A percentile compares a stretch with the other conserved stretches of the same genome.
Evolutionary conservation across 1,140 invertebrate species (phyloP).

Genomic region (Telenomus remus): DNA sequence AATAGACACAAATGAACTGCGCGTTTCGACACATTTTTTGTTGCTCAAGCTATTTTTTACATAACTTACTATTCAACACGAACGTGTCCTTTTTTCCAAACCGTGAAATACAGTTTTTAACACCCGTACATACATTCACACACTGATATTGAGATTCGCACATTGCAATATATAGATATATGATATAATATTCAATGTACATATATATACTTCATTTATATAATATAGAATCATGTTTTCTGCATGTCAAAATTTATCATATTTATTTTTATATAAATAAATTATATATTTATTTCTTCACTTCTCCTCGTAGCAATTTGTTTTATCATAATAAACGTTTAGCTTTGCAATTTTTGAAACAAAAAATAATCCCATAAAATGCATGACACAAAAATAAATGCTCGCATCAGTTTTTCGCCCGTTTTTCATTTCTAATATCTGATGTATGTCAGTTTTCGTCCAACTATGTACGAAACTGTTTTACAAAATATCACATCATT

Average conservation of each 20-base stretch:
- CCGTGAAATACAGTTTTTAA: constrained; percentile 21
- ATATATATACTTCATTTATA: constrained; percentile 32
- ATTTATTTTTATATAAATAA: constrained; percentile 29
- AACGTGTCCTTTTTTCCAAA: constrained; percentile 21
- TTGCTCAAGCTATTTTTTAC: constrained; percentile 2
- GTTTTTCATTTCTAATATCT: too few species aligned
- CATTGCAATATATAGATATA: constrained; percentile 38
- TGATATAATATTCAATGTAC: constrained; percentile 10
- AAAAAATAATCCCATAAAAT: neutral
- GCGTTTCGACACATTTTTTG: neutral
- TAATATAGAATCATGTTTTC: constrained; percentile 42
- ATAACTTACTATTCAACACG: constrained; percentile 10
- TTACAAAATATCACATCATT: too few species aligned
- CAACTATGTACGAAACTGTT: neutral
- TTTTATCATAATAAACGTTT: constrained; percentile 13
- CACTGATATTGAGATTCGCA: constrained; percentile 38
- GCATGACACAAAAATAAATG: constrained; percentile 24
- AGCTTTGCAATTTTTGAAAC: constrained; percentile 12
- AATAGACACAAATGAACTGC: too few species aligned
- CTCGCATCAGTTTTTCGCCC: constrained; percentile 11
- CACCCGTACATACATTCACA: constrained; percentile 29
- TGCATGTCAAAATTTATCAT: constrained; percentile 37
- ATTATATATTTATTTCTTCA: constrained; percentile 20
- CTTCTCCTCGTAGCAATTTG: too few species aligned
- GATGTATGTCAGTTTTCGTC: too few species aligned